These are phyloP conservation scores for Cotesia vestalis DNA, from an alignment of 1,140 invertebrate species.

Conservation along the genomic window DNA sequence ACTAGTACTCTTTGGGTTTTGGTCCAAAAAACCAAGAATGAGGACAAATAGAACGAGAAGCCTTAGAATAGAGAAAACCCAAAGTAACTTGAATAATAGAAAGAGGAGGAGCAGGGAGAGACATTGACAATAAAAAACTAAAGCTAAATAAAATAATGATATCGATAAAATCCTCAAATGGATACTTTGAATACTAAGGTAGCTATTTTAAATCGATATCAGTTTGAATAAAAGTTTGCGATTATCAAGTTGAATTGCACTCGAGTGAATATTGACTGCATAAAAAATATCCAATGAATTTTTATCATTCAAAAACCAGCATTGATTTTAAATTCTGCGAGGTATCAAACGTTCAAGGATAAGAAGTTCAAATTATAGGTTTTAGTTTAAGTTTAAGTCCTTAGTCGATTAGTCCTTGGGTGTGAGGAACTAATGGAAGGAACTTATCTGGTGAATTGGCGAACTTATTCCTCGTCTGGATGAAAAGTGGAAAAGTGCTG, in stretches of 20 bases:
- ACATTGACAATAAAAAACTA: too few species aligned
- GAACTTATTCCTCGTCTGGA: neutral
- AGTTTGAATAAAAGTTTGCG: conserved; percentile 3
- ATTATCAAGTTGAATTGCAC: conserved; percentile 12
- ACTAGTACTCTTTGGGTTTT: too few species aligned
- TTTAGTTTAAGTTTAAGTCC: neutral
- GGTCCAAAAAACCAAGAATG: neutral
- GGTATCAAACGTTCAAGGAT: neutral
- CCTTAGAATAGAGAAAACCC: too few species aligned
- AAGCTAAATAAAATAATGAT: too few species aligned
- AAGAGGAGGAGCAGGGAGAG: neutral
- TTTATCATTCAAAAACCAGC: neutral
- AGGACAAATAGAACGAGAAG: conserved; percentile 1
- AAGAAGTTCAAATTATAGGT: neutral
- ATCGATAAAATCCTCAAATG: too few species aligned
- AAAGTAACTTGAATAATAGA: conserved; percentile 3
- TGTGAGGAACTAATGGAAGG: too few species aligned
- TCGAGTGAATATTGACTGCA: conserved; percentile 23
- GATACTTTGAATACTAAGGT: conserved; percentile 20
- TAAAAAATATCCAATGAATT: conserved; percentile 10
- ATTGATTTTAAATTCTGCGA: too few species aligned
- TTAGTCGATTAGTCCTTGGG: conserved; percentile 8
- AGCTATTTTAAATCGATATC: conserved; percentile 14
- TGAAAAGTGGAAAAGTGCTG: neutral
- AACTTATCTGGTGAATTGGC: neutral